A percentile compares a stretch with the other conserved stretches of the same genome.
Conservation (phyloP, 2,888 invertebrate species). For the Monopis laevigella region DNA sequence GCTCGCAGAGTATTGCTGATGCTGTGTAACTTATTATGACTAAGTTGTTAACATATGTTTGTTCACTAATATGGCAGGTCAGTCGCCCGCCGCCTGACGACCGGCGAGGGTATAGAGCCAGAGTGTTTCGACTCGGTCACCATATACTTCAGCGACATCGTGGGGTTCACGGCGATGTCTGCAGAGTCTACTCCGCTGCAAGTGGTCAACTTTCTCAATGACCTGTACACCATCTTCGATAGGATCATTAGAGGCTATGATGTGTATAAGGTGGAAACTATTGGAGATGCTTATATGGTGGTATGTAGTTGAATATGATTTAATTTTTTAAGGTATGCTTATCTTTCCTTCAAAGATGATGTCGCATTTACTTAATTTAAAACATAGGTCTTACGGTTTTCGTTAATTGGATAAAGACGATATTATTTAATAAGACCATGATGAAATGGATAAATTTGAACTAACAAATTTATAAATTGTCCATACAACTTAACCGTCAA, state of each 20-base stretch:
- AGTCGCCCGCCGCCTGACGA: constrained; percentile 87
- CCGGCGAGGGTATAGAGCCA: constrained; percentile 90
- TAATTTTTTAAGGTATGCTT: no score
- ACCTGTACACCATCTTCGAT: constrained; percentile 94
- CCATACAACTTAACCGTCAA: no score
- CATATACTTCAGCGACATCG: constrained; percentile 97
- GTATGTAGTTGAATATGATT: constrained; percentile 38
- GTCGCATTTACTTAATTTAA: no score
- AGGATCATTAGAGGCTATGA: constrained; percentile 93
- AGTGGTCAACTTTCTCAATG: constrained; percentile 93
- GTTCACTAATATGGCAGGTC: constrained; percentile 69
- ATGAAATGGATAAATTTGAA: no score
- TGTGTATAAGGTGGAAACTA: constrained; percentile 93
- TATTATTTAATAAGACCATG: no score
- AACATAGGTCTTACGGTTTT: no score
- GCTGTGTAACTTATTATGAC: no score
- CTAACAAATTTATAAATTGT: no score
- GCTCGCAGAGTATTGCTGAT: no score
- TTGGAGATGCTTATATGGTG: constrained; percentile 91
- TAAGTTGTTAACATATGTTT: no score
- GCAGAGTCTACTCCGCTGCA: constrained; percentile 93
- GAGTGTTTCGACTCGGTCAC: constrained; percentile 94
- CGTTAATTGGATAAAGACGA: no score
- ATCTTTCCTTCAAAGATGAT: no score
- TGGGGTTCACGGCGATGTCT: constrained; percentile 95